Evolutionary conservation across 1,140 invertebrate genomes (phyloP), one percentile per base, ranked within the genome.

Genomic region (Brachionus koreanus): DNA sequence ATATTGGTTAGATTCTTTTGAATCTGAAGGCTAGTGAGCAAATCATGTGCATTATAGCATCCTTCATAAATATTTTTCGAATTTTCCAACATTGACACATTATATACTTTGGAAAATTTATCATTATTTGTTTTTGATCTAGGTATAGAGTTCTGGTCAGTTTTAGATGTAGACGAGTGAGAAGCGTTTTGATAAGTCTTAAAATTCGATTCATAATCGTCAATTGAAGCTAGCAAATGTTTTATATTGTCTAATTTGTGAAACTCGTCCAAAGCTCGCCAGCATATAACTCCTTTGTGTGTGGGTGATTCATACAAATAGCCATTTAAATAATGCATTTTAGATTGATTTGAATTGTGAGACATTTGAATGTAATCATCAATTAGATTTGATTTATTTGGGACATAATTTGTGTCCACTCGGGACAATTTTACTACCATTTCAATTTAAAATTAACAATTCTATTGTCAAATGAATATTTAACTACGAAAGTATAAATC

Each of bases 221-320:
- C 65, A 39, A 69, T 33, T 19, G 65, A 33, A 16, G 33, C 65
- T 42, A 69, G 35, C 33, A 74, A n/a, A 16, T 74, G 69, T 29
- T 46, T 46, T 19, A 74, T 25, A 33, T 74, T 74, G 1, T 74
- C 69, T 74, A 74, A 10, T 13, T 43, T 46, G 12, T 74, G 69
- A 46, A 9, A 19, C 23, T 74, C 69, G 1, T 23, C 25, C 9
- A 74, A 16, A 29, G 69, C 16, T 39, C 69, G 16, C 69, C 69
- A 74, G n/a, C 69, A 74, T 4, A 42, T 9, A 1, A 74, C 23
- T 5, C 39, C 69, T 25, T 49, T 74, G 23, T 74, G 69, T 23
- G 69, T 46, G 1, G 69, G 69, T 13, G 69, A 74, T 46, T 74
- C 33, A 25, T 74, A 74, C n/a, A 74, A 25, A 29, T 74, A 74